These are phyloP conservation scores for Bellardia pandia DNA, from an alignment of 2,888 invertebrate genomes.

Conservation along the genomic window DNA sequence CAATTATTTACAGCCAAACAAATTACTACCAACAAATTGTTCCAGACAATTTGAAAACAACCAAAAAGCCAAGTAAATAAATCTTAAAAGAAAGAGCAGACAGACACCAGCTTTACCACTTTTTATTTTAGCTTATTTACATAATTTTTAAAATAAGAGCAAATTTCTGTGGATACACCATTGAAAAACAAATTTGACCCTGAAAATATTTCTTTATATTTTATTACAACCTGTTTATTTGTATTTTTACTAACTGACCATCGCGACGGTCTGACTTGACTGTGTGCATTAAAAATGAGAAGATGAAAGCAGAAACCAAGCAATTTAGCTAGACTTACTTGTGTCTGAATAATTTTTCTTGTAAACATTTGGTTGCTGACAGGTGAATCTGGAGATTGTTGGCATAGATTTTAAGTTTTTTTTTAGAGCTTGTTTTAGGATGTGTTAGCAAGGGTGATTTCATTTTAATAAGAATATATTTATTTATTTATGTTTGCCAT, in stretches of 20 bases:
- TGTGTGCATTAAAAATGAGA: not conserved
- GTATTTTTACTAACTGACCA: no score
- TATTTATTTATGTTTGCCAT: not conserved
- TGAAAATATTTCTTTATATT: conserved; percentile 42
- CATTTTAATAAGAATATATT: conserved; percentile 35
- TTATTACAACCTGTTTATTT: conserved; percentile 46
- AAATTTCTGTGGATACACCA: conserved; percentile 6
- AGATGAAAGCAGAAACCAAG: not conserved
- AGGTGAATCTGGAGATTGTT: conserved; percentile 18
- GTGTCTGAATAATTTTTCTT: conserved; percentile 6
- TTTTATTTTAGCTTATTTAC: conserved; percentile 25
- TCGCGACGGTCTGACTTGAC: not conserved
- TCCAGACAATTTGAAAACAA: not conserved
- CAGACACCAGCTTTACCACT: not conserved
- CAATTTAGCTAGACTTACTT: not conserved
- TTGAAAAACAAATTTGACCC: conserved; percentile 31
- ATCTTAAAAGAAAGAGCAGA: not conserved
- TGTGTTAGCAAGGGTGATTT: conserved; percentile 16
- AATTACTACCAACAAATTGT: not conserved
- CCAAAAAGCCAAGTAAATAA: not conserved
- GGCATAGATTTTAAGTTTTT: conserved; percentile 8
- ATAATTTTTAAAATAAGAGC: conserved; percentile 43
- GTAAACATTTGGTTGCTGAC: conserved; percentile 7
- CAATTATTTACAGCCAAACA: conserved; percentile 9
- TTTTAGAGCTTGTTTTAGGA: conserved; percentile 28